Base-by-base conservation (phyloP, 2,888 invertebrate genomes). In the Platynereis dumerilii region DNA sequence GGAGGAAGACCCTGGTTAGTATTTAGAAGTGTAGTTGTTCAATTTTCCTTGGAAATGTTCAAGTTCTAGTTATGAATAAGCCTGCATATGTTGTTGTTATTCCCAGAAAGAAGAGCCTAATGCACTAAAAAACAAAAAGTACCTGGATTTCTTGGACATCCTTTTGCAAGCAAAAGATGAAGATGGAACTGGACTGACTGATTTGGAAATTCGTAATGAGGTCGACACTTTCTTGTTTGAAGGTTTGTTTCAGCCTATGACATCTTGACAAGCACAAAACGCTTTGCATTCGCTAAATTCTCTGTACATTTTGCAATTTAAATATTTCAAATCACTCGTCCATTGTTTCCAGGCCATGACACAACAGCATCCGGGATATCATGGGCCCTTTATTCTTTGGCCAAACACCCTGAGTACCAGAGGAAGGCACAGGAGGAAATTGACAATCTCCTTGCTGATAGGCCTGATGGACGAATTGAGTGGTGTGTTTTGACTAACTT, bases 131-230 rank as follows among this genome's bases (percentile, higher is more conserved):
- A 42, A 22, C 27, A 61, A 61, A 26, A 61, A 44, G 27, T 69
- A 70, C 27, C 48, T 61, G 44, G 72, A 72, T 60, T 71, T 72
- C 58, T 29, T 72, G 29, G 71, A 72, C 44, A 61, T 72, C 39
- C 57, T 72, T 7, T 56, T 72, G 57, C 53, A 63, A 7, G 72
- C 72, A 2, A 54, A 58, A n/a, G 73, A 67, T 60, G 76, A 77
- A 45, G 68, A 74, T 66, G 79, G 77, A 2, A 52, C 67, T 17
- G 78, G 80, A 3, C 56, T 81, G 60, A 73, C 77, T 22, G 70
- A 72, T 45, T 22, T 62, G 5, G 80, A 81, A 42, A 80, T 81
- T 24, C 58, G 75, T 64, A 74, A 75, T 60, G 79, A 77, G 72
- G 79, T 78, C 0, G 76, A 79, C 60, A 79, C 78, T 1, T 68